Conservation (phyloP, 2,113 vertebrate species). For the Rhineura floridana region DNA sequence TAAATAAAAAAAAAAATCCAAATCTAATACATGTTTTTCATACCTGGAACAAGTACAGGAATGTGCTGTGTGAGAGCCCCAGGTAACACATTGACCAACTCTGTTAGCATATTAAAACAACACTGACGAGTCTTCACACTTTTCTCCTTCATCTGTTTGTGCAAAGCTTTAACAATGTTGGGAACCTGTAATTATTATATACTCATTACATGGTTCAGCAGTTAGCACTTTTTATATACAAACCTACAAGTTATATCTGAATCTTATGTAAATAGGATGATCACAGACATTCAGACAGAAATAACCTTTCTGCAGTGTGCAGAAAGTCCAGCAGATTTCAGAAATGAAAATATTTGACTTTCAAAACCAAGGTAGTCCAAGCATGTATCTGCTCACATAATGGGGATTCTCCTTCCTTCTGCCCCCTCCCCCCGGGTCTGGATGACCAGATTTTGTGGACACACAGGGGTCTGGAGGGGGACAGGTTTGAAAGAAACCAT, state of each 20-base stretch:
- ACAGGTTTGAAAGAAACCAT: too few species aligned
- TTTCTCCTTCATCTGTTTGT: constrained; percentile 99
- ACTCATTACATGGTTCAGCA: constrained; percentile 54
- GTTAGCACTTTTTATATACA: constrained; percentile 36
- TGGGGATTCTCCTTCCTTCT: neutral
- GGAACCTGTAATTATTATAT: constrained; percentile 85
- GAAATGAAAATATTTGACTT: neutral
- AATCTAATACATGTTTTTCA: constrained; percentile 43
- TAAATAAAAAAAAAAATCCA: neutral
- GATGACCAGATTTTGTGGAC: too few species aligned
- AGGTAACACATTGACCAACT: constrained; percentile 95
- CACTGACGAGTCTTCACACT: constrained; percentile 98
- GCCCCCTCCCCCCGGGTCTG: too few species aligned
- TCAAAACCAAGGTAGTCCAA: neutral
- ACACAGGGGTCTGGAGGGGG: too few species aligned
- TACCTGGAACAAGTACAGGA: constrained; percentile 97
- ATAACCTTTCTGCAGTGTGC: neutral
- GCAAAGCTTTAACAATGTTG: constrained; percentile 96
- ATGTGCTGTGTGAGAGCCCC: constrained; percentile 94
- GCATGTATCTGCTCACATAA: neutral
- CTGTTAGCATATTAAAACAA: constrained; percentile 99
- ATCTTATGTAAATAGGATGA: neutral
- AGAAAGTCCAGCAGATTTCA: neutral
- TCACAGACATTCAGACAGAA: neutral
- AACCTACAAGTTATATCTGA: constrained; percentile 28